A percentile compares a stretch with the other conserved stretches of the same genome.
Evolutionary conservation across 2,888 invertebrate species (phyloP).

Genomic region (Sarcophaga caerulescens): DNA sequence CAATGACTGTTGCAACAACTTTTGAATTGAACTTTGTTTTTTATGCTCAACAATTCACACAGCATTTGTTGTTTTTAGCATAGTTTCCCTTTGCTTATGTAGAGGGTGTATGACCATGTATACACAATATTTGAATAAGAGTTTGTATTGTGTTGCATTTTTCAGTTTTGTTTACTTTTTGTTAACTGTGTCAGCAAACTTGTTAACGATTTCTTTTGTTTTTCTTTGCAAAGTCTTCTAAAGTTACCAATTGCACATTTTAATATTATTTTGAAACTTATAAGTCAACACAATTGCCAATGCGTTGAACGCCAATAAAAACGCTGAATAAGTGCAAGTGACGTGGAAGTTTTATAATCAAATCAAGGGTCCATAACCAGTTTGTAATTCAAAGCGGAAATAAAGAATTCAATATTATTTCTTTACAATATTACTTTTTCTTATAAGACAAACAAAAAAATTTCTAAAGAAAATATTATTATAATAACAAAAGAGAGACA

Average conservation of each 20-base stretch:
- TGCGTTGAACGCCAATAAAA: slow-evolving; percentile 10
- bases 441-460: not conserved
- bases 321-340: slow-evolving; percentile 2
- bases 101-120: too few relatives aligned
- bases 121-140: not conserved
- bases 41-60: not conserved
- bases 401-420: slow-evolving; percentile 26
- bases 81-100: too few relatives aligned
- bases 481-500: not conserved
- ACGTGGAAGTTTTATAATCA: slow-evolving; percentile 36
- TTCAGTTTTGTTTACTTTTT: slow-evolving; percentile 63
- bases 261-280: slow-evolving; percentile 57
- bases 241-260: slow-evolving; percentile 60
- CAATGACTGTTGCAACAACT: slow-evolving; percentile 11
- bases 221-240: not conserved
- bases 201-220: slow-evolving; percentile 7
- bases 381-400: slow-evolving; percentile 43
- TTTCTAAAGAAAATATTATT: not conserved
- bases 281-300: slow-evolving; percentile 28
- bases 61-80: too few relatives aligned
- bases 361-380: slow-evolving; percentile 44
- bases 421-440: not conserved
- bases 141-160: slow-evolving; percentile 8
- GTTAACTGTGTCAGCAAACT: slow-evolving; percentile 49
- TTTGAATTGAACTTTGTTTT: slow-evolving; percentile 1